Base-by-base conservation (phyloP, 2,888 invertebrate genomes). In the Trachelus tabidus region DNA sequence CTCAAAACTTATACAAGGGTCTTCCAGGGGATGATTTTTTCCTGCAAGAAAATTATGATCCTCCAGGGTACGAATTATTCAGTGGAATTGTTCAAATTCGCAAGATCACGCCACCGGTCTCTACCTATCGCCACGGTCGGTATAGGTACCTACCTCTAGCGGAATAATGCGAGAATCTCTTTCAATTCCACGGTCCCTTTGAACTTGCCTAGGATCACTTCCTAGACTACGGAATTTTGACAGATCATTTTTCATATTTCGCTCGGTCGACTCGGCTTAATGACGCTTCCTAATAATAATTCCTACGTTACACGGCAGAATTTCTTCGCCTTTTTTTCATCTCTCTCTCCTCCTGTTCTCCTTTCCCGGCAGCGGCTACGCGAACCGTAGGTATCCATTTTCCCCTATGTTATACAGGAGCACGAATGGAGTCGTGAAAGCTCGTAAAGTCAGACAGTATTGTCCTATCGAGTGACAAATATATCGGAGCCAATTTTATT, bases 171-270 rank as follows among this genome's bases (percentile, higher is more conserved):
- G 12, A 35, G 74, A 34, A 73, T 82, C 81, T 82, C 74, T 85
- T 84, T 82, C 83, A 86, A 85, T 85, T 84, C 80, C 83, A 81
- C 83, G 79, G 83, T 82, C 82, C 85, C 87, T 84, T 88, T 89
- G 87, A 87, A 86, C 84, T 79, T 79, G 81, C 82, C 80, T 74
- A 79, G 81, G 79, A 81, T 79, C 78, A 81, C 78, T 78, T 76
- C 76, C 75, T 78, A 76, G 78, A 78, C 78, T 31, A 74, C 76
- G 78, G 68, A 69, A 37, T 69, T 74, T 84, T 87, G 91, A 90
- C 90, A 89, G 89, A 90, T 90, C 91, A 93, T 93, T 93, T 93
- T 92, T 93, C 92, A 92, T 92, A 92, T 91, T 92, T 90, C 90
- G 85, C 87, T 87, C 78, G 79, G 80, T 81, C 73, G 56, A 78